These are phyloP conservation scores for Nylanderia fulva DNA, from an alignment of 1,140 invertebrate species.

Conservation along the genomic window DNA sequence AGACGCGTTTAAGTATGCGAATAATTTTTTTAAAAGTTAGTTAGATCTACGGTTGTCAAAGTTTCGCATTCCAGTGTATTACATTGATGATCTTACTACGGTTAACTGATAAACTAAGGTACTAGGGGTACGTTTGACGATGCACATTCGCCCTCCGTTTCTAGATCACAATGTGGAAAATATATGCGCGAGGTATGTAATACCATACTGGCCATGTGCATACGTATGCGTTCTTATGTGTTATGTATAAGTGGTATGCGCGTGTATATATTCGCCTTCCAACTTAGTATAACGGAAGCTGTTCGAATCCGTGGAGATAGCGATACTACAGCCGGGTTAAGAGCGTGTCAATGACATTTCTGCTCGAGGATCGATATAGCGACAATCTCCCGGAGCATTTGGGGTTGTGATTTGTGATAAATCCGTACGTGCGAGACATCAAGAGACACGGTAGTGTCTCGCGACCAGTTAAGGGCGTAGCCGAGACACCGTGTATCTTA, in stretches of 20 bases:
- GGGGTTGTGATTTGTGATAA: background rate
- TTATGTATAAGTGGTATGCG: conserved; percentile 37
- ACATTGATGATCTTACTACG: conserved; percentile 45
- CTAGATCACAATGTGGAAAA: conserved; percentile 33
- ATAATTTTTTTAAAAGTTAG: background rate
- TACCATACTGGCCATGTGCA: conserved; percentile 27
- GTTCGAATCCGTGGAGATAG: conserved; percentile 36
- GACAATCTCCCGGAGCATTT: background rate
- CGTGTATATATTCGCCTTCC: background rate
- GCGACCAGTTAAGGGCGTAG: too few species aligned
- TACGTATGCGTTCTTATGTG: conserved; percentile 34
- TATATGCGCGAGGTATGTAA: conserved; percentile 1
- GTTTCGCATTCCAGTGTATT: background rate
- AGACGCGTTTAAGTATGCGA: background rate
- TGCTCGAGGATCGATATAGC: background rate
- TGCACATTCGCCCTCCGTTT: conserved; percentile 43
- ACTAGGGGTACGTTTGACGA: conserved; percentile 48
- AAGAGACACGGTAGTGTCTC: too few species aligned
- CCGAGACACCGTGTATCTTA: too few species aligned
- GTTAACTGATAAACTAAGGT: conserved; percentile 61
- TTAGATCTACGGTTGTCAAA: background rate
- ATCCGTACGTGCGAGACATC: background rate
- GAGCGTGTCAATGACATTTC: conserved; percentile 36
- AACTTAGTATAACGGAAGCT: conserved; percentile 46
- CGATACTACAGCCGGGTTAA: conserved; percentile 30